Evolutionary conservation across 2,888 invertebrate genomes (phyloP).

Genomic region (Poecilus cupreus): DNA sequence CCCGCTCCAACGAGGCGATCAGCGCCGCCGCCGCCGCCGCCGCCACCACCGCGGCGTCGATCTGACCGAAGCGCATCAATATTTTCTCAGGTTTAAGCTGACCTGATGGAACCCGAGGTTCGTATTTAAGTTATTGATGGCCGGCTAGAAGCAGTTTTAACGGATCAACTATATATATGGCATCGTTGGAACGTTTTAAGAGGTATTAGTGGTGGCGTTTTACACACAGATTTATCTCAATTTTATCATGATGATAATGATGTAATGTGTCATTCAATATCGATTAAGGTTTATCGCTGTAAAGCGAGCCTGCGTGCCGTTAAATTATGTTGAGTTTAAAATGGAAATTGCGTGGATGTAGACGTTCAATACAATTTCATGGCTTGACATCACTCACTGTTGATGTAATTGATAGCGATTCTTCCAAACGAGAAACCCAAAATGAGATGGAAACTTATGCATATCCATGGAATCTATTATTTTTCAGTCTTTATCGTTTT

Average conservation of each 20-base stretch:
- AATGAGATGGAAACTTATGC: too few relatives aligned
- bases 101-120: constrained; percentile 8
- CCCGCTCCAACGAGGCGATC: background rate
- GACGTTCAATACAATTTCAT: background rate
- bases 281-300: background rate
- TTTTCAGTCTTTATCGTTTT: too few relatives aligned
- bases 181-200: constrained; percentile 49
- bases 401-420: too few relatives aligned
- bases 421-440: too few relatives aligned
- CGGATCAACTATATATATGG: constrained; percentile 56
- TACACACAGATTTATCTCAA: constrained; percentile 54
- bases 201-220: constrained; percentile 41
- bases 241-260: constrained; percentile 23
- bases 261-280: background rate
- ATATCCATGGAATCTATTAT: too few relatives aligned
- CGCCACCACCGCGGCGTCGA: background rate
- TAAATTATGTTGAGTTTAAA: background rate
- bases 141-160: constrained; percentile 41
- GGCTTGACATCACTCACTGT: background rate
- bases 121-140: constrained; percentile 56
- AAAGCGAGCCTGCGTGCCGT: background rate
- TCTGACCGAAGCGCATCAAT: constrained; percentile 22
- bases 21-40: background rate
- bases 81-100: constrained; percentile 36
- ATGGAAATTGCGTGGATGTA: background rate